Evolutionary conservation across 2,113 vertebrate species (phyloP).

Genomic region (Hemiscyllium ocellatum): DNA sequence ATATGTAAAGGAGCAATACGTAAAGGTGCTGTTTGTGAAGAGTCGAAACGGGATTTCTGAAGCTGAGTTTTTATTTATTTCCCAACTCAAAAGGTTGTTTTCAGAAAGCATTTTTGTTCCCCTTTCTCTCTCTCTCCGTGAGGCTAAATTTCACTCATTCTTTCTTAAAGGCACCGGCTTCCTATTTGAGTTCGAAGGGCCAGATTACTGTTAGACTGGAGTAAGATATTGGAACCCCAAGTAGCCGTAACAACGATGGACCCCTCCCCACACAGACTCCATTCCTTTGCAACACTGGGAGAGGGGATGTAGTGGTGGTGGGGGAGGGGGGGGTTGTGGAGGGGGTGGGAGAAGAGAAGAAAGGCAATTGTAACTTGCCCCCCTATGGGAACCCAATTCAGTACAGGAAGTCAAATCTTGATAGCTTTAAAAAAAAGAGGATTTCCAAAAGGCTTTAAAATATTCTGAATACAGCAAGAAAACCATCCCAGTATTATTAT

Average conservation of each 20-base stretch:
- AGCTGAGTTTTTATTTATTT: neutral
- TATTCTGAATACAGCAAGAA: neutral
- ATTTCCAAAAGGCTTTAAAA: neutral
- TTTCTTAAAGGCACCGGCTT: neutral
- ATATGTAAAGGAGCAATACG: neutral
- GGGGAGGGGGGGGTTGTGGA: neutral
- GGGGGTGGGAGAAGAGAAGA: neutral
- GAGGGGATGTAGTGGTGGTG: neutral
- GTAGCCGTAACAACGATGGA: neutral
- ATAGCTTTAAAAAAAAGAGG: neutral
- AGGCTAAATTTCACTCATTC: neutral
- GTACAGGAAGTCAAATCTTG: neutral
- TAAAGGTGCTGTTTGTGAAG: neutral
- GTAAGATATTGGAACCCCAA: neutral
- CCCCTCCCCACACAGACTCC: neutral
- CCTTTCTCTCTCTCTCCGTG: too few relatives aligned
- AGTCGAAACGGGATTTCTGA: neutral
- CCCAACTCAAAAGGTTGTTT: neutral
- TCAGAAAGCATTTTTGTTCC: neutral
- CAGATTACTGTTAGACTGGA: neutral
- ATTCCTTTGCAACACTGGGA: neutral
- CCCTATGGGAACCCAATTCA: neutral
- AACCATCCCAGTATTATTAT: neutral
- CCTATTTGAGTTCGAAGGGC: neutral
- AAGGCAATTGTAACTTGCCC: neutral